These are phyloP conservation scores for Prunella strophiata DNA, from an alignment of 2,797 vertebrate species.

Conservation along the genomic window DNA sequence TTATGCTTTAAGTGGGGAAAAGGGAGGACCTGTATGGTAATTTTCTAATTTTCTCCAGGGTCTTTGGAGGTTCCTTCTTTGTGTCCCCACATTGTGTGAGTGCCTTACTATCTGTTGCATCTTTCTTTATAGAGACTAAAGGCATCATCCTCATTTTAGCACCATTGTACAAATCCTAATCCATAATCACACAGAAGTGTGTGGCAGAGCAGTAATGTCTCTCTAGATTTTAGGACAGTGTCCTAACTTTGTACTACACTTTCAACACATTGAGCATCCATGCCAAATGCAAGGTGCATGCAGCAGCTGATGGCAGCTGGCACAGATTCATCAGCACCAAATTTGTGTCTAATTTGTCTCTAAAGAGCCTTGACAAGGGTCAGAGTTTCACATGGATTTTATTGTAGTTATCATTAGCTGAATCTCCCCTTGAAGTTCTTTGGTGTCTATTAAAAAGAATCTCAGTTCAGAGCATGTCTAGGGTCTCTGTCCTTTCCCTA, in stretches of 20 bases:
- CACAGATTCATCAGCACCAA: background rate
- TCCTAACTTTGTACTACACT: background rate
- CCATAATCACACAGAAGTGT: background rate
- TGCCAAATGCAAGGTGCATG: background rate
- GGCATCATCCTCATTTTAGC: background rate
- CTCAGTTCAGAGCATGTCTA: background rate
- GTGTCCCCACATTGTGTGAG: background rate
- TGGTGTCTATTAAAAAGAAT: background rate
- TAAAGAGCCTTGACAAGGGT: background rate
- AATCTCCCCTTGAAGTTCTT: background rate
- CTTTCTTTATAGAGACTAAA: background rate
- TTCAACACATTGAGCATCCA: background rate
- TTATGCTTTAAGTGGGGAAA: background rate
- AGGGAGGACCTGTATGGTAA: background rate
- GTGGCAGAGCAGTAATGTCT: background rate
- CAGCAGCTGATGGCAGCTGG: background rate
- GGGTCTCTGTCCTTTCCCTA: background rate
- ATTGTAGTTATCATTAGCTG: background rate
- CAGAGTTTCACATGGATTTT: background rate
- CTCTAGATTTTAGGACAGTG: background rate
- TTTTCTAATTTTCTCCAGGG: background rate
- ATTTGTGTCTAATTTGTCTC: background rate
- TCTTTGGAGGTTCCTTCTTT: background rate
- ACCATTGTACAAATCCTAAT: accelerated
- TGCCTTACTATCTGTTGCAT: background rate